phyloP scores from a whole-genome alignment of 2,113 vertebrate species.

The Anthoscopus minutus region DNA sequence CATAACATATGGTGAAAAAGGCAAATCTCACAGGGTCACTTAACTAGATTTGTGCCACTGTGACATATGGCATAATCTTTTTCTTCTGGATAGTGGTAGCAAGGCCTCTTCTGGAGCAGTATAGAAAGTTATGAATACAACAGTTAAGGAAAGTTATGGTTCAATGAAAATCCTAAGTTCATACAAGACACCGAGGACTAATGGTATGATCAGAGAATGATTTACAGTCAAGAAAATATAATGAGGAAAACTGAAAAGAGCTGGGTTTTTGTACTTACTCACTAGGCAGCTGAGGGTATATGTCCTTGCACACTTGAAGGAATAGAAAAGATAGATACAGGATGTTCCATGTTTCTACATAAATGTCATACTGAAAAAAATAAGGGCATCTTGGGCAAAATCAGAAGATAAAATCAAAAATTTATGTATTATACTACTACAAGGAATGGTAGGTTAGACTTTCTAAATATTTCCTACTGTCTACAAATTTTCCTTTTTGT shows the following conservation, averaged over 20 bases:
- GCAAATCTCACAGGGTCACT: not conserved
- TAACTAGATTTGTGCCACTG: not conserved
- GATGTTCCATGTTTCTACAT: not conserved
- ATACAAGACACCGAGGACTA: not conserved
- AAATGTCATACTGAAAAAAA: not conserved
- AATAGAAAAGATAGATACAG: not conserved
- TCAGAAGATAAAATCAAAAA: not conserved
- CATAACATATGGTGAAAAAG: not conserved
- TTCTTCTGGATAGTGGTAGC: not conserved
- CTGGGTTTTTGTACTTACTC: not conserved
- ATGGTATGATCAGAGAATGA: not conserved
- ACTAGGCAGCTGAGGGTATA: not conserved
- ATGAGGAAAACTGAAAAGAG: not conserved
- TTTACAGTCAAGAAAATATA: not conserved
- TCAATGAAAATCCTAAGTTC: not conserved
- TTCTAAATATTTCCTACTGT: not conserved
- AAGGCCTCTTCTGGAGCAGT: not conserved
- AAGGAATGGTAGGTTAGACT: not conserved
- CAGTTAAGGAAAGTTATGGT: not conserved
- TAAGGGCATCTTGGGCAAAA: not conserved
- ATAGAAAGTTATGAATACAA: not conserved
- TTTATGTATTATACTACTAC: not conserved
- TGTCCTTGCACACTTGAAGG: fast-evolving
- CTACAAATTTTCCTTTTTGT: not conserved
- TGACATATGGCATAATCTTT: not conserved